Evolutionary conservation across 2,888 invertebrate genomes (phyloP).

Genomic region (Drosophila austrosaltans): DNA sequence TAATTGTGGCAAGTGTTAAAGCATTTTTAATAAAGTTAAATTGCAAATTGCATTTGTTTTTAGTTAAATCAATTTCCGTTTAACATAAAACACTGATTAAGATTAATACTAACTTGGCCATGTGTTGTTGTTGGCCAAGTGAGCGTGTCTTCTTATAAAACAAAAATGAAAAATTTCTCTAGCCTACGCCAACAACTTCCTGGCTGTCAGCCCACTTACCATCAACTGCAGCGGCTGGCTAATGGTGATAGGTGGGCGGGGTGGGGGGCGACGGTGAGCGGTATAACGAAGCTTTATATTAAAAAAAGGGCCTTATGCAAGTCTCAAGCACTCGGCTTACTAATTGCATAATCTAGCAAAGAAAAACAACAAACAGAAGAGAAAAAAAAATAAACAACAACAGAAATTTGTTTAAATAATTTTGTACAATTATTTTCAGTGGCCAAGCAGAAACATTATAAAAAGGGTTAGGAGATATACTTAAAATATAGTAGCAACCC

Average conservation of each 20-base stretch:
- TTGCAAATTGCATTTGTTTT: constrained; percentile 37
- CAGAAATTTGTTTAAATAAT: not conserved
- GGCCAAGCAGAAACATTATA: not conserved
- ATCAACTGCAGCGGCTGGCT: not conserved
- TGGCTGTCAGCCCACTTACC: constrained; percentile 34
- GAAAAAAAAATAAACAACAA: constrained; percentile 18
- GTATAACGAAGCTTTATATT: constrained; percentile 2
- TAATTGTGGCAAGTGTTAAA: constrained; percentile 56
- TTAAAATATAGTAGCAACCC: not conserved
- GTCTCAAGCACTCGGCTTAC: constrained; percentile 11
- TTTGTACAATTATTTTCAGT: not conserved
- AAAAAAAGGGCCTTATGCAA: constrained; percentile 54
- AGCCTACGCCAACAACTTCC: constrained; percentile 47
- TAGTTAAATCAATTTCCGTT: constrained; percentile 66
- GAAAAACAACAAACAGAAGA: constrained; percentile 23
- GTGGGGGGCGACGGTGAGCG: not conserved
- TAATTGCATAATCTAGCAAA: constrained; percentile 45
- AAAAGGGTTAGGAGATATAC: too few relatives aligned
- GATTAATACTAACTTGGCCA: constrained; percentile 38
- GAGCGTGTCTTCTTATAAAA: constrained; percentile 54
- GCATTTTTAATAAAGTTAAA: constrained; percentile 47
- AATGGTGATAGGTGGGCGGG: constrained; percentile 16
- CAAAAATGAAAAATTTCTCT: constrained; percentile 50
- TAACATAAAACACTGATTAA: constrained; percentile 37
- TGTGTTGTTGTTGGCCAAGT: constrained; percentile 55